Evolutionary conservation across 2,797 vertebrate species (phyloP).

Genomic region (Melanotaenia maccullochi): DNA sequence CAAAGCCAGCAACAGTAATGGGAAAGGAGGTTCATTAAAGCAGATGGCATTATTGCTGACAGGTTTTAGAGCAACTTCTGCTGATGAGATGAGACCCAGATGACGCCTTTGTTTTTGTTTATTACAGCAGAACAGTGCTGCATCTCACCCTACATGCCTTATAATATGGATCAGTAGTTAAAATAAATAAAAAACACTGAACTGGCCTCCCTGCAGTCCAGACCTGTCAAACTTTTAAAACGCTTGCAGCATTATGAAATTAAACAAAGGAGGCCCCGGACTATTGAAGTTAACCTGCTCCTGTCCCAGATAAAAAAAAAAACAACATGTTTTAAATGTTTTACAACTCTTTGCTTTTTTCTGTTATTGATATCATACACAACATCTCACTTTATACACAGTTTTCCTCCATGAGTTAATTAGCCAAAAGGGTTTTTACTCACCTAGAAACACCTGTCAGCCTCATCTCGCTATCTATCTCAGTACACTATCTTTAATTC

Average conservation of each 20-base stretch:
- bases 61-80: too few species aligned
- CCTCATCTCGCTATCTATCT: neutral
- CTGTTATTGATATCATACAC: neutral
- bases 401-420: slow-evolving; percentile 1
- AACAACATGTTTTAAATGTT: neutral
- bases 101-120: neutral
- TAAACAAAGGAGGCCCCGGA: neutral
- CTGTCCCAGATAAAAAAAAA: neutral
- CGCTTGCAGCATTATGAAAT: neutral
- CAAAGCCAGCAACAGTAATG: neutral
- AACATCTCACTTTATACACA: neutral
- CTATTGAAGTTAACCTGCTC: neutral
- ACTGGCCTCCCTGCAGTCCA: too few species aligned
- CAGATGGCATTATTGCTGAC: neutral
- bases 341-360: neutral
- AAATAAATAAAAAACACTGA: neutral
- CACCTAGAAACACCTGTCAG: neutral
- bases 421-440: neutral
- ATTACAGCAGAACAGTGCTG: neutral
- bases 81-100: neutral
- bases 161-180: neutral
- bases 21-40: neutral
- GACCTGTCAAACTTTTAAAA: neutral
- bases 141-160: neutral
- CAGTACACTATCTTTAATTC: neutral